Base-by-base conservation (phyloP, 2,888 invertebrate genomes). In the Lasiommata megera region DNA sequence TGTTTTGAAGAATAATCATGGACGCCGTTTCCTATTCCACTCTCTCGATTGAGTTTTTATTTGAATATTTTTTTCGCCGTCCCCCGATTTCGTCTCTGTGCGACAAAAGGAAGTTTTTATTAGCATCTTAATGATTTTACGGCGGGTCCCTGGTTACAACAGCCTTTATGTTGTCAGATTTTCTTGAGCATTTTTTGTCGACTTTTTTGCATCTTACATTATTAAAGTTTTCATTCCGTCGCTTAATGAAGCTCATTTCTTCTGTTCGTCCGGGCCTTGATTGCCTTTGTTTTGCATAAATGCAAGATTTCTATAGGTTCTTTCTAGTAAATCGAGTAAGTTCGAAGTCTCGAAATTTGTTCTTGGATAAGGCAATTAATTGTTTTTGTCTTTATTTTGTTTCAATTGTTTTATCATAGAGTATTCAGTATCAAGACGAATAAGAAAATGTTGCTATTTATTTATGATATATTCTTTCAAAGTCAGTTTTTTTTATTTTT, bases 71-170 rank as follows among this genome's bases (percentile, higher is more conserved):
- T 60, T 86, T 84, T 76, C 72, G 74, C 71, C 77, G 76, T 74
- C 78, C 77, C 77, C 79, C 67, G 77, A 84, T 86, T 88, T 84
- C 85, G 84, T 82, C 85, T 83, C 86, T 82, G 85, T 74, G 81
- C 80, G 78, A 89, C 89, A 89, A 89, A 89, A 90, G 90, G 88
- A 91, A 90, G 91, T 90, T 91, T 91, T 91, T 91, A 91, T 91
- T 91, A 91, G 91, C 91, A 91, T 91, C 91, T 91, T 91, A 91
- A 91, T 91, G 91, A 91, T 91, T 91, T 91, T 91, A 91, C 91
- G 90, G 88, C 85, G 82, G 82, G 85, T 85, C 88, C 87, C 88
- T 84, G 84, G 88, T 90, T 90, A 90, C 89, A 89, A 88, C 87
- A 88, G 89, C 88, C 90, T 90, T 90, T 90, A 90, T 90, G 90